Conservation (phyloP, 2,888 invertebrate genomes). For the Ectemnius cavifrons region DNA sequence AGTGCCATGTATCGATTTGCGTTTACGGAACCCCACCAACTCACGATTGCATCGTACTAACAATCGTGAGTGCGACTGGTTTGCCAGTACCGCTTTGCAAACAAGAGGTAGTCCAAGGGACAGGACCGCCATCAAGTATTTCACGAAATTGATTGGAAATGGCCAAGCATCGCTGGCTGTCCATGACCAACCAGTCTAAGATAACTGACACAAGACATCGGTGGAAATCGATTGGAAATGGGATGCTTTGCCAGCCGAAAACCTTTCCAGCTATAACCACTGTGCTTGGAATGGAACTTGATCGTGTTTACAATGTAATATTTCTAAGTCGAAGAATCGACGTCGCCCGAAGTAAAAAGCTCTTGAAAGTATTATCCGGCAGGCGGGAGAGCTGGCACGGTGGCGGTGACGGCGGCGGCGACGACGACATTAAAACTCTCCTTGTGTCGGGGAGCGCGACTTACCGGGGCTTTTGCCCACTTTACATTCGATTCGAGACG, state of each 20-base stretch:
- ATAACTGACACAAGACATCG: too few relatives aligned
- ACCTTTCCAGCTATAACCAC: conserved; percentile 19
- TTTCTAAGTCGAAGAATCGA: conserved; percentile 56
- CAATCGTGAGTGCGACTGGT: not conserved
- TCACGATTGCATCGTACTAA: conserved; percentile 10
- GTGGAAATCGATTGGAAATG: too few relatives aligned
- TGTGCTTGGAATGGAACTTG: conserved; percentile 53
- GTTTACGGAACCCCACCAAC: conserved; percentile 45
- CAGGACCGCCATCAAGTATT: too few relatives aligned
- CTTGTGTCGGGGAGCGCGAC: not conserved
- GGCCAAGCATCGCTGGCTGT: too few relatives aligned
- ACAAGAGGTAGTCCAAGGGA: too few relatives aligned
- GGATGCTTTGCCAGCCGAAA: too few relatives aligned
- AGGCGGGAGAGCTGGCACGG: not conserved
- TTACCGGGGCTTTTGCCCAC: conserved; percentile 46
- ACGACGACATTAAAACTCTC: too few relatives aligned
- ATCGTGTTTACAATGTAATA: conserved; percentile 52
- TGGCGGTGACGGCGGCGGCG: not conserved
- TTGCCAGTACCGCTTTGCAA: too few relatives aligned
- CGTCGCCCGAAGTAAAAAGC: conserved; percentile 44
- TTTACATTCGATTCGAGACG: conserved; percentile 57
- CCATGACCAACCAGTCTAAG: too few relatives aligned
- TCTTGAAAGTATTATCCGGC: conserved; percentile 32
- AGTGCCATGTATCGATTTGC: conserved; percentile 45
- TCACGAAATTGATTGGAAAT: too few relatives aligned